phyloP scores from a whole-genome alignment of 2,113 vertebrate genomes.

The Suncus etruscus region DNA sequence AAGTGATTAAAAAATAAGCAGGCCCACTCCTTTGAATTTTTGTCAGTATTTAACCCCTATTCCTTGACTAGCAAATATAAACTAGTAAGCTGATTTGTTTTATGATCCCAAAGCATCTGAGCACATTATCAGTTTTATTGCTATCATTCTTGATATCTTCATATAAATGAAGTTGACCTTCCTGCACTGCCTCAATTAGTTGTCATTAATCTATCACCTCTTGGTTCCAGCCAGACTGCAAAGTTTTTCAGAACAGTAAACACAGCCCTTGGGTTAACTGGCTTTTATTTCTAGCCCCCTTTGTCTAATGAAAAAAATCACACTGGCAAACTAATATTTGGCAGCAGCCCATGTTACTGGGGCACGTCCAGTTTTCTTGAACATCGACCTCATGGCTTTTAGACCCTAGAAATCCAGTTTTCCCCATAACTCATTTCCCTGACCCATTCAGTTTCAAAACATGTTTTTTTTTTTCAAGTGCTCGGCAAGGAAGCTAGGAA shows the following conservation, averaged over 20 bases:
- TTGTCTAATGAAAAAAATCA: not conserved
- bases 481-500: not conserved
- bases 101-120: constrained; percentile 14
- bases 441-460: not conserved
- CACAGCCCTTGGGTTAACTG: not conserved
- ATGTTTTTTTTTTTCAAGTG: constrained; percentile 26
- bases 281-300: constrained; percentile 17
- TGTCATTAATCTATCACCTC: constrained; percentile 1
- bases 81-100: constrained; percentile 6
- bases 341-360: not conserved
- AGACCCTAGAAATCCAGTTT: not conserved
- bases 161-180: constrained; percentile 39
- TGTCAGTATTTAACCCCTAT: not conserved
- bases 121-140: not conserved
- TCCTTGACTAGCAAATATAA: constrained; percentile 52
- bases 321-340: constrained; percentile 48
- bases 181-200: constrained; percentile 12
- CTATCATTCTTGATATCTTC: constrained; percentile 58
- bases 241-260: constrained; percentile 40
- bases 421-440: not conserved
- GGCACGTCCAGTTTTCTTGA: constrained; percentile 2
- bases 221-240: constrained; percentile 15
- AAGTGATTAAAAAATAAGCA: not conserved
- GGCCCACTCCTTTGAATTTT: not conserved
- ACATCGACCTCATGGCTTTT: not conserved